Evolutionary conservation across 1,140 invertebrate species (phyloP), one percentile per base, ranked within the genome.

Genomic region (Euwallacea similis): DNA sequence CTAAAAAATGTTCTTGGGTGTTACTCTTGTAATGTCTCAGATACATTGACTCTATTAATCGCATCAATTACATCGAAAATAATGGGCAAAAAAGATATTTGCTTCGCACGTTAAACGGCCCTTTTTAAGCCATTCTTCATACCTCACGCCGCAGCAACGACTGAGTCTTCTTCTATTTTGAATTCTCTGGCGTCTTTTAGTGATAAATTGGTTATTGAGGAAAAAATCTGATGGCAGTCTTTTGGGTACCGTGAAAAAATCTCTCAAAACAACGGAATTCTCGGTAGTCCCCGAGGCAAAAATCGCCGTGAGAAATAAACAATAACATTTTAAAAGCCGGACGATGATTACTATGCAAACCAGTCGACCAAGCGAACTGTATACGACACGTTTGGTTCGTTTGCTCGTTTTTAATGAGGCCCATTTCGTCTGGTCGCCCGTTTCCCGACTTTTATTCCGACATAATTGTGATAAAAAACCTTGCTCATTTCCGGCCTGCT

Each of bases 221-320:
- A 33, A 33, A 33, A 33, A 33, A 33, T 33, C 21, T 33, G 21
- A 33, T 33, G 21, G 21, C 21, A 33, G 21, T 33, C 21, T 4
- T 33, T 33, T 33, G 21, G 21, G 21, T 33, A 33, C 21, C 21
- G 21, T 33, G 21, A 33, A 33, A 33, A 33, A 33, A 33, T 4
- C 21, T 33, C 21, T 33, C 21, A 33, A 33, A 33, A 33, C 21
- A 33, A 33, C 21, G 21, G 21, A 33, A 33, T 33, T 33, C 21
- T 33, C 21, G 21, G 21, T 33, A 33, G 21, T 33, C 21, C 21
- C 21, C 21, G 21, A 33, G 41, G 43, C 15, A 64, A 71, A 65
- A 71, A 71, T 65, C 69, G 65, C 71, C 66, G 71, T 68, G 71
- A 72, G 71, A 72, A 72, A 72, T 72, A 72, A 72, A 72, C 71